Base-by-base conservation (phyloP, 2,113 vertebrate genomes). In the Vimba vimba region DNA sequence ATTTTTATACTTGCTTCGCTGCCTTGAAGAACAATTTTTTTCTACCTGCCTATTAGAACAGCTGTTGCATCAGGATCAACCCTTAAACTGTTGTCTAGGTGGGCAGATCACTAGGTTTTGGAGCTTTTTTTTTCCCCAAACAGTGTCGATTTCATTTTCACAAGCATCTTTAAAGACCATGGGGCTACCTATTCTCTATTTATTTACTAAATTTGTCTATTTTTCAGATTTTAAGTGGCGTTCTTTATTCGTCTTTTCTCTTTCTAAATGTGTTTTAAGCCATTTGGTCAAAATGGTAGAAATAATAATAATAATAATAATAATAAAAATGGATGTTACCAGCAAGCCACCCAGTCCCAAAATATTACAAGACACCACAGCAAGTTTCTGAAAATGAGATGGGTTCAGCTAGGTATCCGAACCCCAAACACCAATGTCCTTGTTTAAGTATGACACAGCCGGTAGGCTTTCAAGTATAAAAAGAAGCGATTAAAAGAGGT, bases 381-480 rank as follows among this genome's bases (percentile, higher is more conserved):
- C 89, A 92, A 91, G 81, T 80, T 91, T 43, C 89, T 91, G 86
- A 91, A 90, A 91, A 89, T 89, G 88, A 87, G 89, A 88, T 88
- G 80, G 43, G 92, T 92, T 91, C 90, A 89, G 88, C 85, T 79
- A 55, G 87, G 78, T 87, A 85, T 91, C 91, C 86, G 90, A 91
- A 93, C 90, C 87, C 90, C 90, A 92, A 90, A 91, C 92, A 92
- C 86, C 71, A 55, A 62, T 30, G 89, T 91, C 91, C 91, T 93
- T 92, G 92, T 92, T 90, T 90, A 89, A 91, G 90, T 89, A 90
- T 91, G 91, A 92, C 87, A 75, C 87, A 91, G 86, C 88, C 86
- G 87, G 90, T 82, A 91, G 92, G 87, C 89, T 91, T 94, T 95
- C 93, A 94, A 94, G 93, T 95, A 94, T 93, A 93, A 93, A 94